These are phyloP conservation scores for Drosophila eugracilis DNA, from an alignment of 1,140 invertebrate species.

Conservation along the genomic window DNA sequence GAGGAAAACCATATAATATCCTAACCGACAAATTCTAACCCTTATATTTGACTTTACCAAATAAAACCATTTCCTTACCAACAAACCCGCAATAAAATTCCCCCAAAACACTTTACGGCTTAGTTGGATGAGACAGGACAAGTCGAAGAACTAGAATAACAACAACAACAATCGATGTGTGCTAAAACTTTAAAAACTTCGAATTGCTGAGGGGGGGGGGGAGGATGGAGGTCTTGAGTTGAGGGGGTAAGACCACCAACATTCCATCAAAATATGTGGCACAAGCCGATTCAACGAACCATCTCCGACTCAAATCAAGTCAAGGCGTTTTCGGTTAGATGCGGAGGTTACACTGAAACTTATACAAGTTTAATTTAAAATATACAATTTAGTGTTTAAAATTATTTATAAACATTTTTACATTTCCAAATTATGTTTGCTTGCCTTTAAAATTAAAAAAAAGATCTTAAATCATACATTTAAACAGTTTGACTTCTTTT, in stretches of 20 bases:
- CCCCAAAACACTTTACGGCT: constrained; percentile 37
- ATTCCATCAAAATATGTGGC: constrained; percentile 67
- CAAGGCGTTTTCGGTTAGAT: constrained; percentile 32
- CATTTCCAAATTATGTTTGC: too few species aligned
- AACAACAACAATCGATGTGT: constrained; percentile 27
- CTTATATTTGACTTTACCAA: not conserved
- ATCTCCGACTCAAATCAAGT: constrained; percentile 31
- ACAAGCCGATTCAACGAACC: constrained; percentile 55
- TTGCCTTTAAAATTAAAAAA: too few species aligned
- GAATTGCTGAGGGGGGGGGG: constrained; percentile 4
- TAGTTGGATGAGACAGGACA: constrained; percentile 12
- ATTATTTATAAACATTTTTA: not conserved
- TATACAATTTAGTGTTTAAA: not conserved
- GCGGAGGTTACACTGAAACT: constrained; percentile 6
- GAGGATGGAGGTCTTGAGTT: not conserved
- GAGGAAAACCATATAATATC: not conserved
- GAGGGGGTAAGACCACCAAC: constrained; percentile 33
- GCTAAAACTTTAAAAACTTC: constrained; percentile 55
- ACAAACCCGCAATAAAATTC: not conserved
- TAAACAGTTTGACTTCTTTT: not conserved
- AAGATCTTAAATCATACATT: not conserved
- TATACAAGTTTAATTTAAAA: not conserved
- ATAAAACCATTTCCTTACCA: constrained; percentile 13
- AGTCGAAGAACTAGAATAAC: constrained; percentile 16
- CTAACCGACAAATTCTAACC: constrained; percentile 17